These are phyloP conservation scores for Gopherus flavomarginatus DNA, from an alignment of 2,113 vertebrate genomes.

Conservation along the genomic window DNA sequence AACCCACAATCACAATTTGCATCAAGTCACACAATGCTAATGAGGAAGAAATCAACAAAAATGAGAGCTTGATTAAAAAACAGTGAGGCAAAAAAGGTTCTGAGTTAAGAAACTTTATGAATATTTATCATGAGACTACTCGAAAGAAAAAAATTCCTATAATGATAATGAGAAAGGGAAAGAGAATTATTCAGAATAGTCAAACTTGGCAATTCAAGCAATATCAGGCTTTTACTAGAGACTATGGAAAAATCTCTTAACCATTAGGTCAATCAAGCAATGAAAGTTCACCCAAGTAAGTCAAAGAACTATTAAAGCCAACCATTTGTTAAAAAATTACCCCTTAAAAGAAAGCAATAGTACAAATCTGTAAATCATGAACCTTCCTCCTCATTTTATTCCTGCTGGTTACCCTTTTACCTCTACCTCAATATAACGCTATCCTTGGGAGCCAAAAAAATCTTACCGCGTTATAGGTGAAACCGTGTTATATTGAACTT, in stretches of 20 bases:
- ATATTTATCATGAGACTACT: not conserved
- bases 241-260: not conserved
- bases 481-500: no score
- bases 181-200: not conserved
- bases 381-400: not conserved
- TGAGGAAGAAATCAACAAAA: not conserved
- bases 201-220: not conserved
- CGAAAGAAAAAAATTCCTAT: not conserved
- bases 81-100: not conserved
- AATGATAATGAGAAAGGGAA: not conserved
- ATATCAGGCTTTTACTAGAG: not conserved
- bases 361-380: not conserved
- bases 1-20: not conserved
- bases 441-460: no score
- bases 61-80: not conserved
- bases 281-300: not conserved
- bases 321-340: not conserved
- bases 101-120: not conserved
- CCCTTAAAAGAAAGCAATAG: fast-evolving
- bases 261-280: not conserved
- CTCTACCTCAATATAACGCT: no score
- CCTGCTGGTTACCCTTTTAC: not conserved
- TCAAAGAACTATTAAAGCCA: not conserved
- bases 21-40: not conserved
- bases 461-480: no score